Base-by-base conservation (phyloP, 2,888 invertebrate genomes). In the Nipponacmea schrenckii region DNA sequence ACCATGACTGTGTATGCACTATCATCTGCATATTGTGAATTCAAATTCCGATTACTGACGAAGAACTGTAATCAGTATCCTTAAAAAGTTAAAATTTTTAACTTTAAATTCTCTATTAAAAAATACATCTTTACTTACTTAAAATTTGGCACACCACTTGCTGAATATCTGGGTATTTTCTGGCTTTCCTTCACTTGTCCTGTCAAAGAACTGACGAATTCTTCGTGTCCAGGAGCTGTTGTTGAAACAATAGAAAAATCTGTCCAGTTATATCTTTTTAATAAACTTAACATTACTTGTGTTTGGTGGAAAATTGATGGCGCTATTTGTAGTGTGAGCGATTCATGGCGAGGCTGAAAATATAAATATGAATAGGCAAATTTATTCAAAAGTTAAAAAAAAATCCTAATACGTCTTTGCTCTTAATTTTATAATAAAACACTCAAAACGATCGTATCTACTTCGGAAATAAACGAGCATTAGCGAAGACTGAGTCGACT, bases 231-330 rank as follows among this genome's bases (percentile, higher is more conserved):
- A 72, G 96, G 96, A 80, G 96, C 95, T 86, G 83, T 79, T n/a
- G 87, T 87, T 62, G 89, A 87, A 76, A 97, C 95, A 79, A 97
- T 94, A 81, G 96, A 94, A 90, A 97, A 96, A 89, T 96, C 95
- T 87, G 96, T 95, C 97, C 97, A 97, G 90, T 96, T 96, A 91
- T 98, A 98, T 81, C 97, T 92, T 89, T 95, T 95, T 86, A 98
- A 91, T 85, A 98, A 95, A 87, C 95, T 95, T 83, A 98, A 90
- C 96, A 98, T 97, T 70, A 97, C 97, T 69, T 95, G 94, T 62
- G 96, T 96, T 90, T 97, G 98, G 89, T 98, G 98, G 90, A 96
- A 96, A 83, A 98, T 93, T 70, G 97, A 96, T 76, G 98, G 98
- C 71, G 98, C 98, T 89, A 98, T 91, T 90, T 98, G 98, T 79